These are phyloP conservation scores for Trissonchulus latispiculum DNA, from an alignment of 2,888 invertebrate species.

Conservation along the genomic window DNA sequence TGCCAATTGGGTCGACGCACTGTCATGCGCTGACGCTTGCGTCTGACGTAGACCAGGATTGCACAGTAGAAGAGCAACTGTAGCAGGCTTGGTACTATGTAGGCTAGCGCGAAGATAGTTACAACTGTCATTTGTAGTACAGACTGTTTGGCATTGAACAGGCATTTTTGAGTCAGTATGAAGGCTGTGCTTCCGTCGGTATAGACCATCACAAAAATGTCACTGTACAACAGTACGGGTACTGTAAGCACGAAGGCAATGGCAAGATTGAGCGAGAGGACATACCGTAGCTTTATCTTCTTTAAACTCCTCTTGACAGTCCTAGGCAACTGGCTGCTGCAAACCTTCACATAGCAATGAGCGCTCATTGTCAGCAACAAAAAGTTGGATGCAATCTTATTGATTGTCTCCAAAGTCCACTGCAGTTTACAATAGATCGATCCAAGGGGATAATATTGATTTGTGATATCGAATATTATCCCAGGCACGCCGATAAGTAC, in stretches of 20 bases:
- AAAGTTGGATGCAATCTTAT: background rate
- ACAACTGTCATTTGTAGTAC: background rate
- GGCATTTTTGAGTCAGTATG: background rate
- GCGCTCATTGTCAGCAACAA: background rate
- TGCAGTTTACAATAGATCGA: background rate
- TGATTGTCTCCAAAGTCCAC: background rate
- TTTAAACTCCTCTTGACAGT: background rate
- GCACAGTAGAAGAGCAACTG: background rate
- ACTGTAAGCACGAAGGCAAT: background rate
- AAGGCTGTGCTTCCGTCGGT: background rate
- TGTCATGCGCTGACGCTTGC: too few species aligned
- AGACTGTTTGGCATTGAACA: background rate
- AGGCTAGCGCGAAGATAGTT: background rate
- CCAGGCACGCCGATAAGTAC: background rate
- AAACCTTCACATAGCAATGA: background rate
- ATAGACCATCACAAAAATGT: background rate
- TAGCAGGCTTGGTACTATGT: background rate
- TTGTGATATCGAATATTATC: background rate
- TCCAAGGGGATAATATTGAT: background rate
- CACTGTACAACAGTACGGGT: background rate
- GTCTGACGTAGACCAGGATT: background rate
- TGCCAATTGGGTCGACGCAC: too few species aligned
- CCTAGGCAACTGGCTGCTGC: background rate
- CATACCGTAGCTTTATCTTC: background rate
- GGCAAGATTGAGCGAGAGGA: background rate